Evolutionary conservation across 2,888 invertebrate genomes (phyloP), one percentile per base, ranked within the genome.

Genomic region (Plagiodera versicolora): DNA sequence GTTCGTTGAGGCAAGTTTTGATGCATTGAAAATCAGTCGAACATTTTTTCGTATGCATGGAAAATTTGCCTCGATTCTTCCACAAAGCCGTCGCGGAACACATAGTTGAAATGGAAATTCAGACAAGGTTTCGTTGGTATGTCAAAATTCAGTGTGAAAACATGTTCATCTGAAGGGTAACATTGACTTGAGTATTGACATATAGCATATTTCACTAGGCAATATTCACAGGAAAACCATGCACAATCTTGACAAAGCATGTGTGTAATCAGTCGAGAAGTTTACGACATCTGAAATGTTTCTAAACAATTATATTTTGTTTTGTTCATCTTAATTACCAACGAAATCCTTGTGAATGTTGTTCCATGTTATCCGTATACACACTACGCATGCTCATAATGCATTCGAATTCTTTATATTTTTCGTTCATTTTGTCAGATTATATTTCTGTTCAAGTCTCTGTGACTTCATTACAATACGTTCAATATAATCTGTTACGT

Each of bases 381-480:
- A 65, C 55, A 67, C 76, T 75, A 76, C 75, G 66, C 76, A 76
- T 76, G 76, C 76, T 72, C 74, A 76, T 67, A 68, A 74, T 74
- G 73, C 73, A 70, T 67, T 66, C 66, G 67, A 60, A 28, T 63
- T 64, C 14, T 39, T 39, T 3, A 2, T 39, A 28, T 61, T 64
- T 24, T 24, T 6, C 3, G 3, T 24, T 24, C 60, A 65, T 60
- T 46, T 63, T 60, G 51, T n/a, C n/a, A n/a, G 63, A 59, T 66
- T 63, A 63, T 67, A 56, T 56, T 65, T n/a, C n/a, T 60, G 67
- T 39, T 62, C 64, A 66, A 65, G 80, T 79, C 80, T 79, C 80
- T 79, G 79, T 80, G 79, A 80, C 80, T 80, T 77, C 72, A 79
- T 78, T 76, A 78, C 78, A 77, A 74, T 68, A n/a, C n/a, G n/a